Percentiles rank a stretch among this genome's conserved stretches.
Evolutionary conservation across 2,888 invertebrate genomes (phyloP).

Genomic region (Apodemia zela): DNA sequence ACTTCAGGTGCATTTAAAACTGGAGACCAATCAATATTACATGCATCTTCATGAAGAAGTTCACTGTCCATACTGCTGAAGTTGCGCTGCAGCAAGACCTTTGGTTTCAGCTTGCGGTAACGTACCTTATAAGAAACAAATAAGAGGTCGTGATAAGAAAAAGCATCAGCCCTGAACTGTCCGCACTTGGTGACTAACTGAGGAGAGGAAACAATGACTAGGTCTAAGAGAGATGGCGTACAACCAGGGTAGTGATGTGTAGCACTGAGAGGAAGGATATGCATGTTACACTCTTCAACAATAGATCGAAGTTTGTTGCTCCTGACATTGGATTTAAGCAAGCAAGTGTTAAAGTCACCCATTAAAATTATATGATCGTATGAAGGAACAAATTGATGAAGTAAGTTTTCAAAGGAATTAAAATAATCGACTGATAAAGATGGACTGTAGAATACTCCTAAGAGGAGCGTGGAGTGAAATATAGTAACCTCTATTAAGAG

Average conservation of each 20-base stretch:
- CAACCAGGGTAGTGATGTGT: slow-evolving; percentile 6
- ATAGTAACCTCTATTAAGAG: no score
- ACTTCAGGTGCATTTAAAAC: neutral
- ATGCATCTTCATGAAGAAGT: neutral
- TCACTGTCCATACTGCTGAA: neutral
- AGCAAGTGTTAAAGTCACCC: slow-evolving; percentile 14
- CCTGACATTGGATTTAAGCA: neutral
- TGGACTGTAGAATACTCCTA: neutral
- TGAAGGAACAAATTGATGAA: neutral
- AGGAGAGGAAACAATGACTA: slow-evolving; percentile 1
- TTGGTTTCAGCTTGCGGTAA: neutral
- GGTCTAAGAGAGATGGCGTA: neutral
- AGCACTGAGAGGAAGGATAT: neutral
- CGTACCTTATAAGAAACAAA: slow-evolving; percentile 12
- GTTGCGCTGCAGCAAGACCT: slow-evolving; percentile 12
- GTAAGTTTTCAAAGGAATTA: neutral
- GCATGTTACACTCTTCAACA: neutral
- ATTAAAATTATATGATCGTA: slow-evolving; percentile 2
- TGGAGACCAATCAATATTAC: slow-evolving; percentile 1
- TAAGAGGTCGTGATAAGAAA: slow-evolving; percentile 14
- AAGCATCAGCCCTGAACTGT: slow-evolving; percentile 6
- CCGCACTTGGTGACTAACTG: neutral
- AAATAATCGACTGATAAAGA: neutral
- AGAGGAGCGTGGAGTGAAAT: no score
- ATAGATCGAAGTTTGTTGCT: neutral